Percentiles rank a stretch among this genome's conserved stretches.
phyloP scores from a whole-genome alignment of 2,888 invertebrate genomes.

The Netelia inedita region DNA sequence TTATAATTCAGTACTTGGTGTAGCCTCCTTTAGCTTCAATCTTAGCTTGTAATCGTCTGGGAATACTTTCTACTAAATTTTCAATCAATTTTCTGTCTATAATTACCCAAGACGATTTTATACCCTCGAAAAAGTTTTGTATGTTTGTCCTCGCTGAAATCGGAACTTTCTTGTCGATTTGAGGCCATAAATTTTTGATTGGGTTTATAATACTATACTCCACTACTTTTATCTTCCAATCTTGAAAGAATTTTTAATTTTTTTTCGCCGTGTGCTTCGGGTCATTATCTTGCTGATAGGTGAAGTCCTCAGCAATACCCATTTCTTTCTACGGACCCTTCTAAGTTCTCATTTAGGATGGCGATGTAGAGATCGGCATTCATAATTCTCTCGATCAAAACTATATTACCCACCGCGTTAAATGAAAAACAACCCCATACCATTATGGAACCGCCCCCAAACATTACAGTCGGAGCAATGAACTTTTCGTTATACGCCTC shows the following conservation, averaged over 20 bases:
- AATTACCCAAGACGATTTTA: too few species aligned
- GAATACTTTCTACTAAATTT: too few species aligned
- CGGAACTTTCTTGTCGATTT: background rate
- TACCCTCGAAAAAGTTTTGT: too few species aligned
- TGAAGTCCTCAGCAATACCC: slow-evolving; percentile 7
- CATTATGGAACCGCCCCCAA: slow-evolving; percentile 12
- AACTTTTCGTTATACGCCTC: background rate
- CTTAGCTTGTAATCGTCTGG: too few species aligned
- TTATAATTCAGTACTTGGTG: too few species aligned
- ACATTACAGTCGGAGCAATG: slow-evolving; percentile 1
- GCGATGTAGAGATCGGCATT: slow-evolving; percentile 11
- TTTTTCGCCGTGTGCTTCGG: too few species aligned
- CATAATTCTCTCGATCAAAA: slow-evolving; percentile 9
- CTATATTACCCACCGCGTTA: background rate
- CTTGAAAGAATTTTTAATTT: too few species aligned
- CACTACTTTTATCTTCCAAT: too few species aligned
- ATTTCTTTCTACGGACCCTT: slow-evolving; percentile 9
- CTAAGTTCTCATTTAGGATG: slow-evolving; percentile 15
- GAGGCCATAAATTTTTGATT: background rate
- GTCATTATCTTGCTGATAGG: background rate
- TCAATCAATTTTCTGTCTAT: too few species aligned
- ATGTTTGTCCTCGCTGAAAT: background rate
- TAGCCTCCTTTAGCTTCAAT: too few species aligned
- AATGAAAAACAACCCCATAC: slow-evolving; percentile 14
- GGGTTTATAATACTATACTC: too few species aligned